phyloP scores from a whole-genome alignment of 2,888 invertebrate species.

The Andrena marginata region DNA sequence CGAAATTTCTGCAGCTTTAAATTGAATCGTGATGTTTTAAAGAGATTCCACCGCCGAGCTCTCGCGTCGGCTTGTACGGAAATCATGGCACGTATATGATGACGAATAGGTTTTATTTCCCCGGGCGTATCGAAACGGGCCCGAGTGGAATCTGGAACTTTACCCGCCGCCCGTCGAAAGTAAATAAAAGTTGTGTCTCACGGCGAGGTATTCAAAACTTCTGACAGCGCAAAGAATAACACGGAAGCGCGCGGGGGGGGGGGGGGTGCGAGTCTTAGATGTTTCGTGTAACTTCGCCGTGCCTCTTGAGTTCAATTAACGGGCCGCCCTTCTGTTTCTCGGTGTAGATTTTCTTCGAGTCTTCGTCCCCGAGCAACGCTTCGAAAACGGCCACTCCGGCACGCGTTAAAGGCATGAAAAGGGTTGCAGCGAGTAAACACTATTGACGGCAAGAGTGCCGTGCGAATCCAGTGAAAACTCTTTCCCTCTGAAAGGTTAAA shows the following conservation, averaged over 20 bases:
- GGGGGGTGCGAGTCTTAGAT: conserved; percentile 27
- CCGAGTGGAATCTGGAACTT: conserved; percentile 39
- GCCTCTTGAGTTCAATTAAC: conserved; percentile 33
- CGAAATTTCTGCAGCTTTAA: neutral
- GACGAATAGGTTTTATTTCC: conserved; percentile 49
- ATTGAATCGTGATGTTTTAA: conserved; percentile 7
- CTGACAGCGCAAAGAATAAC: conserved; percentile 39
- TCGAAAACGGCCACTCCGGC: neutral
- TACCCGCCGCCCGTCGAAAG: conserved; percentile 26
- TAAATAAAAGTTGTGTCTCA: conserved; percentile 42
- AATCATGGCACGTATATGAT: conserved; percentile 44
- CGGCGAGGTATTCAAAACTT: conserved; percentile 47
- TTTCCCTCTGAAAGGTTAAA: neutral
- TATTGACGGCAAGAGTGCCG: neutral
- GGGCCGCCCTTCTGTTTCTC: neutral
- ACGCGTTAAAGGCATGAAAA: neutral
- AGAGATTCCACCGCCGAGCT: neutral
- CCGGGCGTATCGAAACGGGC: conserved; percentile 34
- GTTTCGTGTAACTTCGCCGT: conserved; percentile 6
- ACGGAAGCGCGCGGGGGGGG: neutral
- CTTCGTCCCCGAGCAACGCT: neutral
- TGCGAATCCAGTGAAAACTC: neutral
- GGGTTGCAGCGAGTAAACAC: neutral
- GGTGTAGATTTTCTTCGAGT: neutral
- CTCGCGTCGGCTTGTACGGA: neutral